These are phyloP conservation scores for Stegostoma tigrinum DNA, from an alignment of 2,113 vertebrate genomes.

Conservation along the genomic window DNA sequence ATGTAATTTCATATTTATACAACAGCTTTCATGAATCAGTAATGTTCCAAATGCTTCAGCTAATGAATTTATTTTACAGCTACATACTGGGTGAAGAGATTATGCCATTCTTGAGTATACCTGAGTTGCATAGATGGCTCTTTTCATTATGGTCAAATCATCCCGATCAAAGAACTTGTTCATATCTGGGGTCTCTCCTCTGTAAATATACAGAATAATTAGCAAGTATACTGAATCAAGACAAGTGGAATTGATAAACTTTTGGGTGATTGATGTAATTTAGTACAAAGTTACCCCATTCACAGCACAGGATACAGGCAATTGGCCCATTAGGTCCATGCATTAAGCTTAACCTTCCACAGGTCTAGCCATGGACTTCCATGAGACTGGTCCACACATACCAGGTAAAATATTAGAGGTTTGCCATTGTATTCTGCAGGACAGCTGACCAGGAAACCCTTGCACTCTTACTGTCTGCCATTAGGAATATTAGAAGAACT, in stretches of 20 bases:
- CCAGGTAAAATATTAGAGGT: background rate
- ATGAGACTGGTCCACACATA: too few relatives aligned
- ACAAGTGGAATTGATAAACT: background rate
- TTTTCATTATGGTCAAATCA: conserved; percentile 92
- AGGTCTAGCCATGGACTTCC: too few relatives aligned
- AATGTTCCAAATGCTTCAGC: background rate
- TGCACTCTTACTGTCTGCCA: too few relatives aligned
- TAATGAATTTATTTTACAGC: background rate
- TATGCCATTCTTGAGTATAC: conserved; percentile 48
- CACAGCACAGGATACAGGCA: background rate
- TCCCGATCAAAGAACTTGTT: conserved; percentile 85
- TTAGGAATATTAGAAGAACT: too few relatives aligned
- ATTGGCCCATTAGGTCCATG: background rate
- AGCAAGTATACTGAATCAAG: too few relatives aligned
- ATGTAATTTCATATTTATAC: background rate
- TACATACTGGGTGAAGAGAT: too few relatives aligned
- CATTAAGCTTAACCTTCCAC: background rate
- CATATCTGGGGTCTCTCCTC: conserved; percentile 89
- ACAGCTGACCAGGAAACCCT: too few relatives aligned
- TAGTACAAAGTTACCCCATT: background rate
- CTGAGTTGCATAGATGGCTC: conserved; percentile 95
- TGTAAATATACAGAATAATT: conserved; percentile 44
- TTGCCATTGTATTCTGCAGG: too few relatives aligned
- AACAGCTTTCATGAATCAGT: background rate
- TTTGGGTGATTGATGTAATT: background rate